Evolutionary conservation across 2,113 vertebrate species (phyloP).

Genomic region (Protobothrops mucrosquamatus): DNA sequence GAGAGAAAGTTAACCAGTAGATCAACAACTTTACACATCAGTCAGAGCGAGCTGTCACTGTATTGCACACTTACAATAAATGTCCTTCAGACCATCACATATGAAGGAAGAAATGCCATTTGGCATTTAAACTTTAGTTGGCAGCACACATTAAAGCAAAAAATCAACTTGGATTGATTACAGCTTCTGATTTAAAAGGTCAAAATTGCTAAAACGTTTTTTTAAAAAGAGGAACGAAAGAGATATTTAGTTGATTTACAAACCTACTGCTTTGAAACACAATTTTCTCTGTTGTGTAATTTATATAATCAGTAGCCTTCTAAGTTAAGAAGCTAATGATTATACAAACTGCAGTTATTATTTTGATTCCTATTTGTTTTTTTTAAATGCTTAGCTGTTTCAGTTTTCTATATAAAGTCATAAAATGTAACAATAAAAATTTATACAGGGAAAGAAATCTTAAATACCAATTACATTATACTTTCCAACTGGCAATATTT

Average conservation of each 20-base stretch:
- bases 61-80: slow-evolving; percentile 70
- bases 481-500: slow-evolving; percentile 19
- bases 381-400: background rate
- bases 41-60: slow-evolving; percentile 70
- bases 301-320: slow-evolving; percentile 39
- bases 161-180: slow-evolving; percentile 65
- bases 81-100: slow-evolving; percentile 53
- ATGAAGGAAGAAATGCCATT: slow-evolving; percentile 59
- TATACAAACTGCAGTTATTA: slow-evolving; percentile 41
- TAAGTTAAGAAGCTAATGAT: slow-evolving; percentile 53
- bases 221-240: slow-evolving; percentile 33
- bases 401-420: background rate
- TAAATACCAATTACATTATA: slow-evolving; percentile 13
- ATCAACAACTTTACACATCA: slow-evolving; percentile 68
- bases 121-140: slow-evolving; percentile 69
- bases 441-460: slow-evolving; percentile 23
- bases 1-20: slow-evolving; percentile 66
- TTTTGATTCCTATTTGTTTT: background rate
- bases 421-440: slow-evolving; percentile 13
- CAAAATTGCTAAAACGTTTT: slow-evolving; percentile 57
- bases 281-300: slow-evolving; percentile 47
- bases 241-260: slow-evolving; percentile 57
- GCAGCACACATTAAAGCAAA: slow-evolving; percentile 58
- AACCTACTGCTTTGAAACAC: slow-evolving; percentile 56
- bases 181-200: slow-evolving; percentile 65